These are phyloP conservation scores for Acanthaster planci DNA, from an alignment of 35 echinoderm and acorn worm species.

Conservation along the genomic window DNA sequence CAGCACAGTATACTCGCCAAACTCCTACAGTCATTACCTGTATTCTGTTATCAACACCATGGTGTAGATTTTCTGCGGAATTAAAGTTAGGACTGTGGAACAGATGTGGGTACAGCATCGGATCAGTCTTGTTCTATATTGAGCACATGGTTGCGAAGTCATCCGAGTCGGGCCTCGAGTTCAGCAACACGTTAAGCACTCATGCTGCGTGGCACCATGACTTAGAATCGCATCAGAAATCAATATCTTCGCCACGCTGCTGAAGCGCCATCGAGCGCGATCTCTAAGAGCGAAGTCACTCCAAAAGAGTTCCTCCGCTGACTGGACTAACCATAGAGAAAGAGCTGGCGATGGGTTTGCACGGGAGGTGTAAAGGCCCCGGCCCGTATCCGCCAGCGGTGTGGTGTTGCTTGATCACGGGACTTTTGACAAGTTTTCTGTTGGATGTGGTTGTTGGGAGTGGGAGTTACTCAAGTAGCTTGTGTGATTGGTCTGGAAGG, in stretches of 20 bases:
- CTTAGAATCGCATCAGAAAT: background rate
- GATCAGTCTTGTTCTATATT: too few species aligned
- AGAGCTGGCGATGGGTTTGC: background rate
- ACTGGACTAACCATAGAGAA: too few species aligned
- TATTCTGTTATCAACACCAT: too few species aligned
- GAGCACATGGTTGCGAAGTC: too few species aligned
- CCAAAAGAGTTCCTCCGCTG: background rate
- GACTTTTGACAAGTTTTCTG: constrained; percentile 11
- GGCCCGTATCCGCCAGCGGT: background rate
- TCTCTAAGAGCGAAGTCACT: background rate
- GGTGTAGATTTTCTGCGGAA: too few species aligned
- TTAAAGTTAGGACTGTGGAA: too few species aligned
- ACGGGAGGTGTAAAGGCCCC: background rate
- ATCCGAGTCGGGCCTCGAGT: too few species aligned
- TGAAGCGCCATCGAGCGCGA: background rate
- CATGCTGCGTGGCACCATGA: background rate
- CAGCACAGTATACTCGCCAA: too few species aligned
- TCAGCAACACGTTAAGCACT: background rate
- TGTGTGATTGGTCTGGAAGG: constrained; percentile 24
- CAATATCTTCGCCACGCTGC: background rate
- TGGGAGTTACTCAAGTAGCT: background rate
- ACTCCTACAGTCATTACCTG: too few species aligned
- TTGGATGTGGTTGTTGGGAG: background rate
- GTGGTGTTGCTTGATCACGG: background rate
- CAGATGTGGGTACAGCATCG: too few species aligned